A percentile compares a stretch with the other conserved stretches of the same genome.
These are phyloP conservation scores for Harpalus rufipes DNA, from an alignment of 2,888 invertebrate species.

Conservation along the genomic window DNA sequence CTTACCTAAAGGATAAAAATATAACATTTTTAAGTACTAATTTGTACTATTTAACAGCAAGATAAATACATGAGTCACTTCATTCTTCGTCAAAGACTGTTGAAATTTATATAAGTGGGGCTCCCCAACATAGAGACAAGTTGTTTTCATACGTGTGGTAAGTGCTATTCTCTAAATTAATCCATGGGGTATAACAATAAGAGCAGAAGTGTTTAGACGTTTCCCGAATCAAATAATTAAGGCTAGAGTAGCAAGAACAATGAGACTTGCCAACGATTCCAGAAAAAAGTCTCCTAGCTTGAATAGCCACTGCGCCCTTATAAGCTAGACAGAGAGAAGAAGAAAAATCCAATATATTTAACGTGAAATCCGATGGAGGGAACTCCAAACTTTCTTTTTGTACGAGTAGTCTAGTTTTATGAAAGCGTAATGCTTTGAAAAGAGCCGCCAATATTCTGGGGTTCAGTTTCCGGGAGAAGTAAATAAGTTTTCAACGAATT, in stretches of 20 bases:
- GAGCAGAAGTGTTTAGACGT: slow-evolving; percentile 12
- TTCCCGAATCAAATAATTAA: slow-evolving; percentile 23
- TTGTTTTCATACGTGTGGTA: background rate
- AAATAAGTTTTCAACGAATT: background rate
- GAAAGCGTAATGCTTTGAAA: slow-evolving; percentile 10
- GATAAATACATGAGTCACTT: too few relatives aligned
- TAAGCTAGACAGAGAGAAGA: background rate
- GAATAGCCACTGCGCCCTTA: background rate
- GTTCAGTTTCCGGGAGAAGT: background rate
- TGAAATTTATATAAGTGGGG: background rate
- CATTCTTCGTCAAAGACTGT: too few relatives aligned
- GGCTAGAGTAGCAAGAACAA: slow-evolving; percentile 5
- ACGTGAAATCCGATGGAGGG: slow-evolving; percentile 2
- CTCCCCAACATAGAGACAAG: background rate
- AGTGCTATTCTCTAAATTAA: slow-evolving; percentile 10
- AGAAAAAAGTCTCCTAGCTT: background rate
- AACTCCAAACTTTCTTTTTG: slow-evolving; percentile 27
- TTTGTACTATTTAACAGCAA: too few relatives aligned
- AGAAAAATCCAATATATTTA: slow-evolving; percentile 34
- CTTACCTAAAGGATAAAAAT: too few relatives aligned
- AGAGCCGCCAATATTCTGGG: slow-evolving; percentile 27
- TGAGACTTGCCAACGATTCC: background rate
- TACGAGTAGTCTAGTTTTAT: background rate
- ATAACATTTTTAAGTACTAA: too few relatives aligned
- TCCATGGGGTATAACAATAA: background rate